Conservation (phyloP, 2,888 invertebrate species). For the Protodeltote pygarga region DNA sequence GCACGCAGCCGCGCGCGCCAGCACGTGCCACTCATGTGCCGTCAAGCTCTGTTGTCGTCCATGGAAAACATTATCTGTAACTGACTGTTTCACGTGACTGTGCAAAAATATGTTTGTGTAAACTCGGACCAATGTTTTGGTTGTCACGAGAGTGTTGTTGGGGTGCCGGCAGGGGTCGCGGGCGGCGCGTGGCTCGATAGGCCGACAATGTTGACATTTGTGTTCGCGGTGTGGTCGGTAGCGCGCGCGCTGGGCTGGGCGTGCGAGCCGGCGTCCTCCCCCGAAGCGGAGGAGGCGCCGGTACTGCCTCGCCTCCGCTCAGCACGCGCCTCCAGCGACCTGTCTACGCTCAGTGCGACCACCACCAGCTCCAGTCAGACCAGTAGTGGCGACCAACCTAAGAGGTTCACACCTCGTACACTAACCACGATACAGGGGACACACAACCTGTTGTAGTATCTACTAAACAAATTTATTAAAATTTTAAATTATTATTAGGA, state of each 20-base stretch:
- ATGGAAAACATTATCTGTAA: constrained; percentile 45
- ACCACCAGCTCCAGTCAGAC: constrained; percentile 83
- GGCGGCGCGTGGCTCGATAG: constrained; percentile 73
- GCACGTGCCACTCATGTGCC: constrained; percentile 66
- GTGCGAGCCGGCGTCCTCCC: constrained; percentile 67
- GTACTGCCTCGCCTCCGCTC: constrained; percentile 80
- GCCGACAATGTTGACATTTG: constrained; percentile 86
- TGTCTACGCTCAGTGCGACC: constrained; percentile 82
- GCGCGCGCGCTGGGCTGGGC: constrained; percentile 87
- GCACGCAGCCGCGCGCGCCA: constrained; percentile 49
- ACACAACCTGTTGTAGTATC: constrained; percentile 30
- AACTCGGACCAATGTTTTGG: constrained; percentile 69
- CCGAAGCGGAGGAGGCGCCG: constrained; percentile 77
- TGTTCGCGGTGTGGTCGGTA: constrained; percentile 88
- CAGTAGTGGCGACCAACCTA: constrained; percentile 77
- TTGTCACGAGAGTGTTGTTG: constrained; percentile 59
- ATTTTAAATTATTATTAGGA: too few species aligned
- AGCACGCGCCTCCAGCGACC: constrained; percentile 82
- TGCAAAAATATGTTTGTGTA: constrained; percentile 53
- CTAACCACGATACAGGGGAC: background rate
- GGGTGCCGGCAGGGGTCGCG: constrained; percentile 68
- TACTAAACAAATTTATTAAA: background rate
- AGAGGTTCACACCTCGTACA: constrained; percentile 69
- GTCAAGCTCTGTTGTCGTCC: constrained; percentile 45
- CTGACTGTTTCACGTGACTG: constrained; percentile 53